Evolutionary conservation across 2,797 vertebrate species (phyloP), one percentile per base, ranked within the genome.

Genomic region (Chromobotia macracanthus): DNA sequence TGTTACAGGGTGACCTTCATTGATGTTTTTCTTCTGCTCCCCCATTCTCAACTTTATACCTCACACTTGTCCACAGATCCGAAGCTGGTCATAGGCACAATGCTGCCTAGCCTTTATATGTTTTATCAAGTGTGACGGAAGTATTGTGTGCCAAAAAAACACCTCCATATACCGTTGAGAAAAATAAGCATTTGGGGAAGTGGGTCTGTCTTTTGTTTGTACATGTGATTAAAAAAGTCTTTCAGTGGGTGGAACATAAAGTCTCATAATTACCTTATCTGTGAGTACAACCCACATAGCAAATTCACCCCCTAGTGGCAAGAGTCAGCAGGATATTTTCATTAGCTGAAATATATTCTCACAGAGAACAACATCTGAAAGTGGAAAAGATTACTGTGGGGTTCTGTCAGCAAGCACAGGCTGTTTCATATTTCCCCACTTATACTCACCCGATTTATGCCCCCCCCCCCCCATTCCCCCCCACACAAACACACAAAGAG

Each of bases 91-190:
- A 89, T 88, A 87, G 90, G 80, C 84, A 74, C 72, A 58, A 79
- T 46, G 82, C 64, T 74, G 69, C 46, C 56, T 67, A 70, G 58
- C 75, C 80, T 75, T 77, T 53, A 79, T 73, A 81, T 87, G 84
- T 86, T 77, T 88, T 90, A 85, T 88, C 85, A 86, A 84, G 84
- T 55, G 65, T 87, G 76, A 82, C 89, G 86, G 89, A 90, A 91
- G 81, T 60, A 19, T 41, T 82, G 71, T 84, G 84, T 87, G 80
- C 86, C 87, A 91, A 90, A 85, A 80, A 70, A 75, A 75, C 46
- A 89, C 81, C 38, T 66, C 56, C 73, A 75, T 80, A 84, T 86
- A 70, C 18, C 56, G 18, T 15, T 46, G 84, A 86, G 74, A 69
- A 69, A 82, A 77, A 82, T 44, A 2, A 80, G 86, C 88, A 85